phyloP scores from a whole-genome alignment of 2,113 vertebrate genomes.

The Neogobius melanostomus region DNA sequence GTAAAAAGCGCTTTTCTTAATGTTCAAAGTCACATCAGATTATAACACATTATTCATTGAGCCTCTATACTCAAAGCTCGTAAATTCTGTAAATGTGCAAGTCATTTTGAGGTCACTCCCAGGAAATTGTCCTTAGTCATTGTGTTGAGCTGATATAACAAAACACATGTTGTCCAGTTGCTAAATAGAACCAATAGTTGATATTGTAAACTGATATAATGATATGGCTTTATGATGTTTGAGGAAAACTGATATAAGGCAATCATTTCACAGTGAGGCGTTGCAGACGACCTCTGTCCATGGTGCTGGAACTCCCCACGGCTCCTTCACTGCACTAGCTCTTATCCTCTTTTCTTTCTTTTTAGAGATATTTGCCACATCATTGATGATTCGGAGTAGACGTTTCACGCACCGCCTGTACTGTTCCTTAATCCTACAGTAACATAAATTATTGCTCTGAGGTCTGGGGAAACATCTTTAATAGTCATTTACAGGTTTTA shows the following conservation, averaged over 20 bases:
- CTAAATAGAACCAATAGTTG: background rate
- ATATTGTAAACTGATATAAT: background rate
- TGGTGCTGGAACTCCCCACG: conserved; percentile 59
- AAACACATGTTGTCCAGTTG: background rate
- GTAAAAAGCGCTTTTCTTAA: no score
- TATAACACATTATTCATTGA: no score
- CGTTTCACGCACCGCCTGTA: no score
- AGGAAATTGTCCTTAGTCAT: conserved; percentile 8
- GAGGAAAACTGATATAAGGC: background rate
- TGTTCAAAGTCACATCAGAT: no score
- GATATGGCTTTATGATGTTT: conserved; percentile 10
- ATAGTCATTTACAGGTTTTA: no score
- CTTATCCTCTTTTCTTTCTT: background rate
- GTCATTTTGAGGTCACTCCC: conserved; percentile 14
- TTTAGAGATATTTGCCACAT: background rate
- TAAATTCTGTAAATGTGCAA: background rate
- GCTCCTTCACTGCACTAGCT: background rate
- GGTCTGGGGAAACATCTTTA: no score
- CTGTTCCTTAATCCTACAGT: no score
- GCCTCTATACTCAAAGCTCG: no score
- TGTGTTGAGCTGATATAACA: conserved; percentile 16
- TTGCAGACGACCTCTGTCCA: conserved; percentile 60
- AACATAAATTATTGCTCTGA: no score
- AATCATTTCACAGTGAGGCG: background rate
- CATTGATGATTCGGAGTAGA: no score